Conservation (phyloP, 30 jellyfish, hydroid and myxozoan species). For the Hydractinia symbiolongicarpus region DNA sequence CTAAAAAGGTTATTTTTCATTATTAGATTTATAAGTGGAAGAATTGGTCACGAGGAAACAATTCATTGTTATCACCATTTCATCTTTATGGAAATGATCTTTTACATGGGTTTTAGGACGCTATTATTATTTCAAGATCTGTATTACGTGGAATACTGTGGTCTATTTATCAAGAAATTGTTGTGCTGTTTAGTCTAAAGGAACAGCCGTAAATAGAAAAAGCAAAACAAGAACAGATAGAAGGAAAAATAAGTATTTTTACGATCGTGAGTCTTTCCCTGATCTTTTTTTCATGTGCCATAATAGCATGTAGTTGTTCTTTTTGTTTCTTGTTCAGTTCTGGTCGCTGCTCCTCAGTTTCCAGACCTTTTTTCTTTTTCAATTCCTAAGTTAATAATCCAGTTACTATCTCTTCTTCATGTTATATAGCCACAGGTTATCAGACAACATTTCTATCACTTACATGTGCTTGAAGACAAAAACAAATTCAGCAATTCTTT, state of each 20-base stretch:
- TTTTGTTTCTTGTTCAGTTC: constrained; percentile 64
- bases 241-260: background rate
- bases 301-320: constrained; percentile 36
- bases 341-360: constrained; percentile 1
- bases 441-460: background rate
- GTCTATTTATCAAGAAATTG: too few relatives aligned
- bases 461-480: too few relatives aligned
- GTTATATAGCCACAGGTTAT: background rate
- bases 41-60: too few relatives aligned
- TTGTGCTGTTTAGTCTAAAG: too few relatives aligned
- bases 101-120: too few relatives aligned
- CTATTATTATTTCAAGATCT: too few relatives aligned
- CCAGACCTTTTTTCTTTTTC: constrained; percentile 62
- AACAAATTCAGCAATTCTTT: too few relatives aligned
- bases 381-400: constrained; percentile 40
- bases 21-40: too few relatives aligned
- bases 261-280: constrained; percentile 34
- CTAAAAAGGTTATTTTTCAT: too few relatives aligned
- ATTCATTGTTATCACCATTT: too few relatives aligned
- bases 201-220: background rate
- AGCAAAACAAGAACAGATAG: background rate
- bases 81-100: too few relatives aligned
- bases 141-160: too few relatives aligned
- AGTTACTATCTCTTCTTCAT: background rate
- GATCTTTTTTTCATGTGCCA: constrained; percentile 42